Evolutionary conservation across 2,888 invertebrate genomes (phyloP), one percentile per base, ranked within the genome.

Genomic region (Mellilla xanthometata): DNA sequence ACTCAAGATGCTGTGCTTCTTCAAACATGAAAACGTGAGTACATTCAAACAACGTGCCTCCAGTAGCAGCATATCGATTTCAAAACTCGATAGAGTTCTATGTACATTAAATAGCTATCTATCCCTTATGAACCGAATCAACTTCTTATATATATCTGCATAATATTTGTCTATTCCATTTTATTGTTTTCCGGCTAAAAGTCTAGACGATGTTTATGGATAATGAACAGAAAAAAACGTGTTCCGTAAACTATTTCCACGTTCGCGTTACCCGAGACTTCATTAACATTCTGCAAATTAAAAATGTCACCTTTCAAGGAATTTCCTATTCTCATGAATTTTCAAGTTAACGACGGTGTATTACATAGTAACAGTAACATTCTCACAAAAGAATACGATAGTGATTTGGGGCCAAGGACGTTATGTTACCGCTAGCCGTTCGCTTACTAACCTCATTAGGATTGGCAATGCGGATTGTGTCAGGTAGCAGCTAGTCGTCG

Each of bases 11-110:
- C 94, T 99, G 61, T 98, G 98, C 89, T 98, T 98, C 91, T 99
- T 99, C 93, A 98, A 98, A 92, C 99, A 99, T 90, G 99, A 99
- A 91, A 99, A 99, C 91, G 99, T 99, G 90, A 95, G 97, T 94
- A 11, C 12, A 5, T 24, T n/a, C n/a, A n/a, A n/a, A n/a, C n/a
- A n/a, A n/a, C 15, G 15, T 19, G 15, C 15, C 5, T 5, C 5
- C 2, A 15, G 5, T 3, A 2, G 5, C 3, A 15, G 15, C 15
- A 15, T 5, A 15, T 2, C 15, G 5, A 15, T 15, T 15, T 15
- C 5, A 15, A 15, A 3, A 5, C 15, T 15, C 2, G 5, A 15
- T 15, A 3, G 3, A 2, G 15, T 15, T 15, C 5, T 15, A 15
- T 3, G 15, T 15, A n/a, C n/a, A n/a, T n/a, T n/a, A n/a, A n/a